phyloP scores from a whole-genome alignment of 2,888 invertebrate genomes.

The Pachydiplax longipennis region DNA sequence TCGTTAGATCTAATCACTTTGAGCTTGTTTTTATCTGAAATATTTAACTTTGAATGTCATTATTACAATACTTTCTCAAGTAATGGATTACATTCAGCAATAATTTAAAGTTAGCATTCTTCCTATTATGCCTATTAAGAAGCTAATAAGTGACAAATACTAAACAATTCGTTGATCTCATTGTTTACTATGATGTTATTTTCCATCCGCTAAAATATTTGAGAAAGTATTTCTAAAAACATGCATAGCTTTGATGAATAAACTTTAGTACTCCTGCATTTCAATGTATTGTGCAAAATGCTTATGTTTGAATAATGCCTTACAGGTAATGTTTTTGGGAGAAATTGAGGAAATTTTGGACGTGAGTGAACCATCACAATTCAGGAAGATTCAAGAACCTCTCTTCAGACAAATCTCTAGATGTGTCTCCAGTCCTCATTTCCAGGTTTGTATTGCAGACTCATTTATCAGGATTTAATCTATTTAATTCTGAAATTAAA shows the following conservation, averaged over 20 bases:
- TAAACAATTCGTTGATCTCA: not conserved
- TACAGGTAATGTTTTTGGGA: conserved; percentile 97
- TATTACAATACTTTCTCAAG: too few relatives aligned
- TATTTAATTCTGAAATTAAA: too few relatives aligned
- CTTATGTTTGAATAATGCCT: conserved; percentile 50
- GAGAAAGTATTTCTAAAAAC: not conserved
- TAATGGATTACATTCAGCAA: too few relatives aligned
- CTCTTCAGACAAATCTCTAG: conserved; percentile 98
- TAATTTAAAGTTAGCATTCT: too few relatives aligned
- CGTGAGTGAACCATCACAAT: conserved; percentile 99
- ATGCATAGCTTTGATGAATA: not conserved
- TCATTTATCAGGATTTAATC: not conserved
- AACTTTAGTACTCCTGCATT: not conserved
- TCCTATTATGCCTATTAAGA: too few relatives aligned
- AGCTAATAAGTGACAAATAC: too few relatives aligned
- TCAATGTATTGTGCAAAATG: too few relatives aligned
- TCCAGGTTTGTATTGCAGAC: conserved; percentile 78
- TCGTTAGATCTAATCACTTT: too few relatives aligned
- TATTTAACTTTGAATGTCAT: too few relatives aligned
- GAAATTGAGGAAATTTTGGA: conserved; percentile 99
- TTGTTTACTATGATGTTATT: not conserved
- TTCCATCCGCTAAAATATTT: not conserved
- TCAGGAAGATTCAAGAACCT: conserved; percentile 97
- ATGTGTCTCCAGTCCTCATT: conserved; percentile 99
- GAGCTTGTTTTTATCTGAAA: too few relatives aligned